These are phyloP conservation scores for Enteromius radiatus DNA, from an alignment of 2,797 vertebrate genomes.

Conservation along the genomic window DNA sequence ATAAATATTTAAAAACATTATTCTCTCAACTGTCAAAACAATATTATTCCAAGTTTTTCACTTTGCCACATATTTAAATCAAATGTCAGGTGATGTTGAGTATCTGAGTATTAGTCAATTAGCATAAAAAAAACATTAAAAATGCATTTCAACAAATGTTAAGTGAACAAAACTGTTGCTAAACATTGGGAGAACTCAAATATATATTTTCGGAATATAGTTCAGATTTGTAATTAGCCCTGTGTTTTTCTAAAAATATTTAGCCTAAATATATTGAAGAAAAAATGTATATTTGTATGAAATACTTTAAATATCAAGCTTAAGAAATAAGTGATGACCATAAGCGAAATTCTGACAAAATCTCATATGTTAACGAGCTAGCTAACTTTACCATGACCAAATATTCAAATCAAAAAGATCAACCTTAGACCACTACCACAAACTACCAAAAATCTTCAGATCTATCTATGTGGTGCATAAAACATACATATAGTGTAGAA, in stretches of 20 bases:
- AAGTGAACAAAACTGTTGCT: neutral
- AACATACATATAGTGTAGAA: neutral
- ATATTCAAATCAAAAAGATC: neutral
- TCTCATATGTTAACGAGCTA: neutral
- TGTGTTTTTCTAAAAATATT: neutral
- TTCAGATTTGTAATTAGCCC: neutral
- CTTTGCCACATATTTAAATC: neutral
- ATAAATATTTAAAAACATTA: neutral
- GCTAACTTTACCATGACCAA: neutral
- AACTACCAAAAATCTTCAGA: neutral
- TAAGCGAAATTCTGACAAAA: neutral
- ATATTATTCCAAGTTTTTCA: neutral
- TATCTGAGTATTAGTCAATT: neutral
- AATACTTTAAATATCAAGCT: neutral
- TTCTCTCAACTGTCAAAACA: neutral
- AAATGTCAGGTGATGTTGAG: neutral
- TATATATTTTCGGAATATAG: neutral
- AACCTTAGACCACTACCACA: too few species aligned
- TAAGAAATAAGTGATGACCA: neutral
- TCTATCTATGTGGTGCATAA: neutral
- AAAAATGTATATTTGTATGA: neutral
- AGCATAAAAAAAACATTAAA: neutral
- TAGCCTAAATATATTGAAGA: neutral
- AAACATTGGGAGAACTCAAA: neutral
- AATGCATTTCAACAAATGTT: constrained; percentile 6